These are phyloP conservation scores for Clarias magur DNA, from an alignment of 2,113 vertebrate genomes.

Conservation along the genomic window DNA sequence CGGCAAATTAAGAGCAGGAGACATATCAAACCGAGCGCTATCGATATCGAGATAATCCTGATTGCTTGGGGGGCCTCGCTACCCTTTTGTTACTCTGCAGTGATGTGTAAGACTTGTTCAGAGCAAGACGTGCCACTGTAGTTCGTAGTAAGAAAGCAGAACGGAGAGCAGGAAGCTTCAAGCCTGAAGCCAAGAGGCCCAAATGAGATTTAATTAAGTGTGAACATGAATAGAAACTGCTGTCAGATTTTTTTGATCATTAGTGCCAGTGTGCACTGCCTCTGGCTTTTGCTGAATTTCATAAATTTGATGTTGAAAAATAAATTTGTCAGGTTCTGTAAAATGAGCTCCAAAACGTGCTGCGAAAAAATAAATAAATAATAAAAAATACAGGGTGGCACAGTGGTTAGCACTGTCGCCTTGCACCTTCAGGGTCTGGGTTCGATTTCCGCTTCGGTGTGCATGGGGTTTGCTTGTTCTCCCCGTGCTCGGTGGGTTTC, in stretches of 20 bases:
- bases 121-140: neutral
- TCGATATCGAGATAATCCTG: constrained; percentile 23
- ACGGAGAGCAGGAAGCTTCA: neutral
- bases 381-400: too few relatives aligned
- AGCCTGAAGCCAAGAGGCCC: constrained; percentile 24
- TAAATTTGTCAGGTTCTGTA: neutral
- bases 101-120: constrained; percentile 6
- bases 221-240: constrained; percentile 52
- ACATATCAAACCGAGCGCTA: constrained; percentile 9
- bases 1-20: constrained; percentile 24
- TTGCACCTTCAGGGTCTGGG: too few relatives aligned
- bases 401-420: too few relatives aligned
- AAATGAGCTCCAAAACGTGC: too few relatives aligned
- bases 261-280: constrained; percentile 6
- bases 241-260: constrained; percentile 41
- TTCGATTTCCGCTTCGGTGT: too few relatives aligned
- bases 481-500: too few relatives aligned
- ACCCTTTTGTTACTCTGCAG: constrained; percentile 13
- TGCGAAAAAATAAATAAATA: too few relatives aligned
- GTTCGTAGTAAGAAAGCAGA: constrained; percentile 11
- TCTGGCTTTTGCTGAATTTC: constrained; percentile 20
- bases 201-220: constrained; percentile 51
- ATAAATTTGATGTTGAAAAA: neutral
- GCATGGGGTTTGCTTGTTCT: too few relatives aligned
- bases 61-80: neutral